Evolutionary conservation across 2,888 invertebrate genomes (phyloP).

Genomic region (Cataglyphis rosenhaueri): DNA sequence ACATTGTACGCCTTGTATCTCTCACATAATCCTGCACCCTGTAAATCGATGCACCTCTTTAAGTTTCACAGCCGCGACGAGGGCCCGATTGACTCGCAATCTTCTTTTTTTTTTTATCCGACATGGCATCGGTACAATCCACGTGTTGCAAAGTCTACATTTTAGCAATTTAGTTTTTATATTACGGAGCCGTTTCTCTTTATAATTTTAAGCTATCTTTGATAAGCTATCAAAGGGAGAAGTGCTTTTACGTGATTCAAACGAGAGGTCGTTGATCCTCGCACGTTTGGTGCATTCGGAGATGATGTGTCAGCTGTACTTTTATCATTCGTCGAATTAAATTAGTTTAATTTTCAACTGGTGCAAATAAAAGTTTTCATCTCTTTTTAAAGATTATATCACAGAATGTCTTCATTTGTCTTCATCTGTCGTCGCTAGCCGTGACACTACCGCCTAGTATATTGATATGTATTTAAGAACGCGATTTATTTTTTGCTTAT

Average conservation of each 20-base stretch:
- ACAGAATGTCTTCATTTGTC: neutral
- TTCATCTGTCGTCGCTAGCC: neutral
- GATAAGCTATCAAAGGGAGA: neutral
- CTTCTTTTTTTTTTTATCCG: neutral
- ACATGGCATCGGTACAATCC: neutral
- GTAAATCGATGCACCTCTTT: slow-evolving; percentile 20
- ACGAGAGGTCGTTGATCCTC: neutral
- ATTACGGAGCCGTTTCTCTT: neutral
- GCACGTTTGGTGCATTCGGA: neutral
- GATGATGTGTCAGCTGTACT: neutral
- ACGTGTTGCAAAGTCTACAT: neutral
- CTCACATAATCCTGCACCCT: slow-evolving; percentile 48
- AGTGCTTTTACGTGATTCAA: neutral
- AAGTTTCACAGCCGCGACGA: neutral
- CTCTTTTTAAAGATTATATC: slow-evolving; percentile 12
- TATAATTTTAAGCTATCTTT: neutral
- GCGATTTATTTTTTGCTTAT: neutral
- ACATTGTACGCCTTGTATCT: neutral
- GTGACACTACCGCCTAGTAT: neutral
- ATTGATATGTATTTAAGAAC: neutral
- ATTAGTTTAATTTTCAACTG: neutral
- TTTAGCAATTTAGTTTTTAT: neutral
- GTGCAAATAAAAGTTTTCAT: neutral
- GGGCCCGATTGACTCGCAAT: neutral
- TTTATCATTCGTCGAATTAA: neutral